phyloP scores from a whole-genome alignment of 2,113 vertebrate genomes.

The Nesoenas mayeri region DNA sequence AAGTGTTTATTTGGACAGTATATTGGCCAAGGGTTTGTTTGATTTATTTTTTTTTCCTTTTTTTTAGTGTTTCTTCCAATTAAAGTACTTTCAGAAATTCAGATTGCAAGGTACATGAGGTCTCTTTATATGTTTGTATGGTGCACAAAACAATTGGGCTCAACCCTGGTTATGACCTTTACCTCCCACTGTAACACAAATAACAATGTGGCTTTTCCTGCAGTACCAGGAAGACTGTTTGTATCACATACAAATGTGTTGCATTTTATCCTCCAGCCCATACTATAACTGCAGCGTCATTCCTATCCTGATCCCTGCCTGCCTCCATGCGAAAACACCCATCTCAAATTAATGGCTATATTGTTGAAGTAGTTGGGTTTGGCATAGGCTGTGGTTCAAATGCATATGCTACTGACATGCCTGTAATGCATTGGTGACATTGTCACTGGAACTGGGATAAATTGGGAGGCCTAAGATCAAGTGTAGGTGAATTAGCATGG shows the following conservation, averaged over 20 bases:
- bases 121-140: background rate
- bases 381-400: background rate
- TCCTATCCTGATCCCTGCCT: background rate
- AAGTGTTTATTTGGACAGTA: background rate
- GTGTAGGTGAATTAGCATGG: background rate
- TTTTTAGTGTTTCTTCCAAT: background rate
- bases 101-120: background rate
- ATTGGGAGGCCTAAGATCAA: background rate
- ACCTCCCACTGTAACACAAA: background rate
- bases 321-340: background rate
- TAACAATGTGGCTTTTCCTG: background rate
- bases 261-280: background rate
- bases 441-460: background rate
- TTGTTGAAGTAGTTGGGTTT: background rate
- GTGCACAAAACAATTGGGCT: background rate
- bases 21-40: background rate
- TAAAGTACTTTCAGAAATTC: background rate
- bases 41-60: background rate
- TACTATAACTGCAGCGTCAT: background rate
- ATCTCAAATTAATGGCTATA: background rate
- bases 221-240: background rate
- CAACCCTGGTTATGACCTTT: background rate
- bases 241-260: background rate
- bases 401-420: background rate
- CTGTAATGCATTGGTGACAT: background rate